Evolutionary conservation across 1,140 invertebrate species (phyloP).

Genomic region (Ceratina calcarata): DNA sequence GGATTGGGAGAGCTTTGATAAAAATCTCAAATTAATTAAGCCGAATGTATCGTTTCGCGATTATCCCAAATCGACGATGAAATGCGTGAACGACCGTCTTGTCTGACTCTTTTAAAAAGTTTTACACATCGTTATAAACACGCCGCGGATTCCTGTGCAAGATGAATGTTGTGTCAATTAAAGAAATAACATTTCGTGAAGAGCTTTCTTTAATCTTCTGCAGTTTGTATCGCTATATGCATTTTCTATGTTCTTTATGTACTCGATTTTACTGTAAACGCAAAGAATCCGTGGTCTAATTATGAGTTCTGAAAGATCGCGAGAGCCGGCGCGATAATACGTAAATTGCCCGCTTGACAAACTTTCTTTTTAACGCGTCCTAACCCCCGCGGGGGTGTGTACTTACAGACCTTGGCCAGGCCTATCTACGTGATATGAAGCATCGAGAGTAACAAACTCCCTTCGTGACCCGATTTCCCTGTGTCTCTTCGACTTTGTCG

Average conservation of each 20-base stretch:
- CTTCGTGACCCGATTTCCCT: conserved; percentile 12
- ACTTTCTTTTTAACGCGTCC: background rate
- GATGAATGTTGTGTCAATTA: too few species aligned
- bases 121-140: too few species aligned
- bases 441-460: conserved; percentile 24
- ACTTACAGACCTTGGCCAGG: conserved; percentile 40
- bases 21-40: background rate
- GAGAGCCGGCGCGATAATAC: background rate
- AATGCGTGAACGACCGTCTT: background rate
- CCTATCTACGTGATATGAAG: conserved; percentile 62
- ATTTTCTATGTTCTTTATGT: too few species aligned
- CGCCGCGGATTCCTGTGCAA: too few species aligned
- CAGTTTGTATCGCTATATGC: too few species aligned
- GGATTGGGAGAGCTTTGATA: background rate
- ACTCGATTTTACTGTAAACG: background rate
- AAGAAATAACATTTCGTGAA: too few species aligned
- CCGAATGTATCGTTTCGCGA: too few species aligned
- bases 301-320: background rate
- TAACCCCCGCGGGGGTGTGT: conserved; percentile 5
- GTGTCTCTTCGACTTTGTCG: background rate
- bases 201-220: too few species aligned
- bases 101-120: background rate
- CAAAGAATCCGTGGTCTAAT: background rate
- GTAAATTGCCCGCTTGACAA: background rate
- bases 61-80: background rate